Evolutionary conservation across 2,888 invertebrate species (phyloP).

Genomic region (Athrips mouffetella): DNA sequence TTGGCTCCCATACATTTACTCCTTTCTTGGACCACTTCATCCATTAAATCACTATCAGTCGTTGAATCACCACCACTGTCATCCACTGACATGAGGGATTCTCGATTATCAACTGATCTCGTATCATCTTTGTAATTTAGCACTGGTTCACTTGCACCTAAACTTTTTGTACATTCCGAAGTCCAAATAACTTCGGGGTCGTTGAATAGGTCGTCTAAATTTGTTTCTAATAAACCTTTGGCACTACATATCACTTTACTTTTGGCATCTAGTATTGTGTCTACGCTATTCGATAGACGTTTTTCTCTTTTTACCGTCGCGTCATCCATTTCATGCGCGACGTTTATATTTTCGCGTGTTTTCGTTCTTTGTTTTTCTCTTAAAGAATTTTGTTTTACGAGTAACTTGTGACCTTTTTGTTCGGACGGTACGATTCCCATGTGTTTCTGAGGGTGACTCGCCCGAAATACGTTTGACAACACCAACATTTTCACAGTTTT

Average conservation of each 20-base stretch:
- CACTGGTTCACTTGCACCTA: slow-evolving; percentile 69
- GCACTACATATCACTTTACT: slow-evolving; percentile 75
- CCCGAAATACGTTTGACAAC: slow-evolving; percentile 69
- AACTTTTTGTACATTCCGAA: slow-evolving; percentile 52
- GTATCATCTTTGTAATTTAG: slow-evolving; percentile 53
- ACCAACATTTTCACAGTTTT: slow-evolving; percentile 76
- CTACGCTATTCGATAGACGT: slow-evolving; percentile 65
- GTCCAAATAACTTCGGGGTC: slow-evolving; percentile 58
- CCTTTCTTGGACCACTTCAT: slow-evolving; percentile 63
- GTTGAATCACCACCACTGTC: slow-evolving; percentile 63
- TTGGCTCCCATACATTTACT: slow-evolving; percentile 69
- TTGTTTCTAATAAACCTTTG: slow-evolving; percentile 77
- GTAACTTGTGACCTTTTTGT: slow-evolving; percentile 34
- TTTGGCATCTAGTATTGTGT: slow-evolving; percentile 63
- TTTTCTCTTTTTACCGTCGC: slow-evolving; percentile 49
- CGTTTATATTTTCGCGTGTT: slow-evolving; percentile 53
- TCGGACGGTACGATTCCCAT: slow-evolving; percentile 39
- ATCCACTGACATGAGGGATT: slow-evolving; percentile 65
- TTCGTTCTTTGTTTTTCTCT: slow-evolving; percentile 60
- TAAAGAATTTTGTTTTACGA: slow-evolving; percentile 54
- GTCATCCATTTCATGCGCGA: slow-evolving; percentile 40
- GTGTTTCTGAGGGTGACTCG: slow-evolving; percentile 57
- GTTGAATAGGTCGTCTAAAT: slow-evolving; percentile 70
- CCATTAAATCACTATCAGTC: slow-evolving; percentile 65
- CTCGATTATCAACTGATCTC: slow-evolving; percentile 50